A percentile compares a stretch with the other conserved stretches of the same genome.
Evolutionary conservation across 2,888 invertebrate genomes (phyloP).

Genomic region (Emmelina monodactyla): DNA sequence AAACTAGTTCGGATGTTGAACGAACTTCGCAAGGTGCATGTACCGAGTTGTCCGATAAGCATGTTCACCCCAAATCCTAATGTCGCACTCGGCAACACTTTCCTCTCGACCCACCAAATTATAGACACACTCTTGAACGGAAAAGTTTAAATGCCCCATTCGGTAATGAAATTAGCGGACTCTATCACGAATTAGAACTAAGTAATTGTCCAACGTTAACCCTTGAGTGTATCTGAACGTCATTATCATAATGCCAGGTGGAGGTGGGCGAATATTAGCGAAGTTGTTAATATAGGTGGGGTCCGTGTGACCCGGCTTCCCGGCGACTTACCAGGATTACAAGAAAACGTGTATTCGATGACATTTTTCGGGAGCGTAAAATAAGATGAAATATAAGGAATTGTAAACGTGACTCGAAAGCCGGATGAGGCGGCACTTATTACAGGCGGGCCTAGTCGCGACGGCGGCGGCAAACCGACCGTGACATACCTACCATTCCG

Average conservation of each 20-base stretch:
- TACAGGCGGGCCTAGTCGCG: conserved; percentile 55
- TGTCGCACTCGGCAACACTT: conserved; percentile 23
- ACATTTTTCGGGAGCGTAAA: conserved; percentile 62
- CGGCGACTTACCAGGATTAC: conserved; percentile 64
- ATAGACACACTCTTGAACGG: conserved; percentile 16
- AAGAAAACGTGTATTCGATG: conserved; percentile 66
- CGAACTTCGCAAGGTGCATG: conserved; percentile 54
- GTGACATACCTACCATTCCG: conserved; percentile 61
- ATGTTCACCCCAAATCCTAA: conserved; percentile 50
- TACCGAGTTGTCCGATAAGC: conserved; percentile 49
- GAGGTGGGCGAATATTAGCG: too few species aligned
- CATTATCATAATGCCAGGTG: too few species aligned
- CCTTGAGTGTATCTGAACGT: too few species aligned
- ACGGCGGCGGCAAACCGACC: conserved; percentile 48
- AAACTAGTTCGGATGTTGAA: conserved; percentile 59
- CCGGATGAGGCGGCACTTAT: conserved; percentile 53
- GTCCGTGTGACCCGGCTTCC: too few species aligned
- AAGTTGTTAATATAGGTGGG: too few species aligned
- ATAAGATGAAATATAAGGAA: conserved; percentile 67
- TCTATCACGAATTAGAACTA: too few species aligned
- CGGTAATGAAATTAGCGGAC: conserved; percentile 1
- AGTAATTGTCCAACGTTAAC: too few species aligned
- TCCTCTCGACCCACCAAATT: conserved; percentile 23
- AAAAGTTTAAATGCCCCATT: not conserved
- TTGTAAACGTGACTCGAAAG: conserved; percentile 62